phyloP scores from a whole-genome alignment of 2,113 vertebrate species.

The Eurystomus gularis region DNA sequence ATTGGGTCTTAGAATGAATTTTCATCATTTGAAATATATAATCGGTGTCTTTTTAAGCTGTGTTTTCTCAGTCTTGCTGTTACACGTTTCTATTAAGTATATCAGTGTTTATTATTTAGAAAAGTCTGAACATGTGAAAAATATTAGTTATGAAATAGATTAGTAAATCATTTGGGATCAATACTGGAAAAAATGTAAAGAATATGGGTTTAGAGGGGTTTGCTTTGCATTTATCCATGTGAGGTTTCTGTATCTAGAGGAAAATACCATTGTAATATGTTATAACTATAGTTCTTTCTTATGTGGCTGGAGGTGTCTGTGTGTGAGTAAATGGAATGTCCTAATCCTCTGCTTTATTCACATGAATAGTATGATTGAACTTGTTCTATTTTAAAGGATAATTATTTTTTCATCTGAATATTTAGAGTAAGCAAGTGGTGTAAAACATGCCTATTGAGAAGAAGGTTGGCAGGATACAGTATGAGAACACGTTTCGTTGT shows the following conservation, averaged over 20 bases:
- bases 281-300: not conserved
- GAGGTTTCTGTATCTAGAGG: not conserved
- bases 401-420: not conserved
- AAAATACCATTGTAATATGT: not conserved
- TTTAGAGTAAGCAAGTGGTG: not conserved
- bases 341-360: not conserved
- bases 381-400: not conserved
- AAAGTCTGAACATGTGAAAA: not conserved
- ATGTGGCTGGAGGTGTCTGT: not conserved
- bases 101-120: not conserved
- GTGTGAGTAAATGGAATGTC: not conserved
- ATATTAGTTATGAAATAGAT: not conserved
- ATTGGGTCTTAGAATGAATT: slow-evolving; percentile 13
- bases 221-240: not conserved
- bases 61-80: not conserved
- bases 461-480: not conserved
- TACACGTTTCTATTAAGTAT: not conserved
- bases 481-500: not conserved
- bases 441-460: not conserved
- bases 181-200: not conserved
- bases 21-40: not conserved
- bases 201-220: not conserved
- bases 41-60: not conserved
- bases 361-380: not conserved
- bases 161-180: not conserved